Base-by-base conservation (phyloP, 2,113 vertebrate species). In the Zonotrichia leucophrys region DNA sequence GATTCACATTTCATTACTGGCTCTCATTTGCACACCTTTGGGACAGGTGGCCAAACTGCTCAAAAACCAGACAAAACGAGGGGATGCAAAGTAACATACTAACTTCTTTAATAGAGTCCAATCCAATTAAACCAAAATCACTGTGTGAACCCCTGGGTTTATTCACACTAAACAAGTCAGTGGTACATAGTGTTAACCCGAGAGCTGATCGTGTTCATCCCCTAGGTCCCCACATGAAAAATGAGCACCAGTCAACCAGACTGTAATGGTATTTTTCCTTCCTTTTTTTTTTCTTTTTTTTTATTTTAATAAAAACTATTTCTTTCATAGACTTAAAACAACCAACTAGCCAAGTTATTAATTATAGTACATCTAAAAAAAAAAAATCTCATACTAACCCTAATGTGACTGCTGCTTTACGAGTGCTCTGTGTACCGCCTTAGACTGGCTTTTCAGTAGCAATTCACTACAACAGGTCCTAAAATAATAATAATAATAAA, bases 381-480 rank as follows among this genome's bases (percentile, higher is more conserved):
- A 97, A 97, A 96, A 97, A 96, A 96, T 96, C 97, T 94, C 96
- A 98, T 97, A 96, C 98, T 98, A 98, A 98, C 96, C 98, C 98
- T 98, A 98, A 97, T 95, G 97, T 98, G 98, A 97, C 97, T 98
- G 97, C 97, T 98, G 97, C 97, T 97, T 98, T 98, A 97, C 94
- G 97, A 98, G 98, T 98, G 97, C 97, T 98, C 97, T 97, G 97
- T 95, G 89, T 95, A 97, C 97, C 66, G 89, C 97, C 97, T 97
- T 89, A 96, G 94, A 95, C 87, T 94, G 98, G 97, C 97, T 97
- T 98, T 93, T 98, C 98, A 98, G 98, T 98, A 98, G 98, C 98
- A 98, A 98, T 97, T 98, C 97, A 98, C 96, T 98, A 98, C 97
- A 97, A 98, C 97, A 97, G 97, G 97, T 98, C 97, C 98, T 98